A percentile compares a stretch with the other conserved stretches of the same genome.
phyloP scores from a whole-genome alignment of 2,797 vertebrate species.

The Lutjanus argentimaculatus region DNA sequence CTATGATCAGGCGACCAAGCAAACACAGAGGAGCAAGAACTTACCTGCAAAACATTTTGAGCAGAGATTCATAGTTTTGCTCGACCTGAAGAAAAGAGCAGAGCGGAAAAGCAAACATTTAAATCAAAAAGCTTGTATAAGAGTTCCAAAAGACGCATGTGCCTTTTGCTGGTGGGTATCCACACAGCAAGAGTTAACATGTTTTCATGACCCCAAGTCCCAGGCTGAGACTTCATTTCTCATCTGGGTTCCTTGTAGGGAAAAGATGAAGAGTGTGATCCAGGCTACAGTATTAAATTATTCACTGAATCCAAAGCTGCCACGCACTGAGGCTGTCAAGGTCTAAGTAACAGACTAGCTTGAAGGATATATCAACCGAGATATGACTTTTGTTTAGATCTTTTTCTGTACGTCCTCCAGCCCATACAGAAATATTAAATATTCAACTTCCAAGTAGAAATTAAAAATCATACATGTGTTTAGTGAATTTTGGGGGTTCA shows the following conservation, averaged over 20 bases:
- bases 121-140: constrained; percentile 21
- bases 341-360: background rate
- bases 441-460: background rate
- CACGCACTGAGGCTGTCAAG: constrained; percentile 6
- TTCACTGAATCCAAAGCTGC: constrained; percentile 35
- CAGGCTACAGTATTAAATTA: constrained; percentile 25
- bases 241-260: background rate
- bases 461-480: background rate
- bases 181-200: constrained; percentile 21
- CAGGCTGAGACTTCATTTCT: constrained; percentile 17
- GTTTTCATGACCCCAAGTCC: constrained; percentile 12
- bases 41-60: constrained; percentile 99
- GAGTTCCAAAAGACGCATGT: background rate
- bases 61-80: constrained; percentile 99
- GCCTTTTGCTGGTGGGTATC: constrained; percentile 30
- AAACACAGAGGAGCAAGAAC: constrained; percentile 51
- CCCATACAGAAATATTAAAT: background rate
- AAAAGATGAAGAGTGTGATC: constrained; percentile 25
- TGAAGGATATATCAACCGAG: background rate
- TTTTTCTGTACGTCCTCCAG: background rate
- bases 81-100: constrained; percentile 88
- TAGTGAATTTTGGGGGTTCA: background rate
- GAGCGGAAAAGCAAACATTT: constrained; percentile 29
- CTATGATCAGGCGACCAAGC: background rate
- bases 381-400: constrained; percentile 14